Conservation (phyloP, 2,888 invertebrate genomes). For the Plebejus melissa region DNA sequence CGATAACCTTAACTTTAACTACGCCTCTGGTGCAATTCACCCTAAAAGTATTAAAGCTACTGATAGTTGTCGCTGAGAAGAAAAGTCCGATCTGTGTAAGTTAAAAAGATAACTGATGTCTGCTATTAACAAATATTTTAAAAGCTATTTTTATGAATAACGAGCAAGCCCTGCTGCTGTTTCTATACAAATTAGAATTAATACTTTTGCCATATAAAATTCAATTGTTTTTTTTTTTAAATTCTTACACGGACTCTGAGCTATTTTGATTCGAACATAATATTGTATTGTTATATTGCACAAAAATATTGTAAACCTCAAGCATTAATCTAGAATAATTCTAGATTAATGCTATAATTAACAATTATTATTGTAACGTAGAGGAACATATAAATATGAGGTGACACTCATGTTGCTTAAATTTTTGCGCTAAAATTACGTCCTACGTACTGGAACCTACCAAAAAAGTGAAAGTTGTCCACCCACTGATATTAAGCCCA, state of each 20-base stretch:
- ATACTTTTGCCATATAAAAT: background rate
- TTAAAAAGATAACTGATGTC: no score
- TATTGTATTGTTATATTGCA: background rate
- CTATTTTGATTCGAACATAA: background rate
- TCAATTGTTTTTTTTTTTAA: background rate
- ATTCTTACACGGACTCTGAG: no score
- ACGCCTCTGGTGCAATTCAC: no score
- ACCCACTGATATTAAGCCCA: constrained; percentile 50
- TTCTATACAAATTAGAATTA: background rate
- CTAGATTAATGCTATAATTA: no score
- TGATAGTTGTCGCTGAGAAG: no score
- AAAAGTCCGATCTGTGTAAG: no score
- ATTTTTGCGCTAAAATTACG: constrained; percentile 31
- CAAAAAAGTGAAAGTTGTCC: constrained; percentile 69
- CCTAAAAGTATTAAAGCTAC: no score
- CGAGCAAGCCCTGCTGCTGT: background rate
- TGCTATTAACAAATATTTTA: background rate
- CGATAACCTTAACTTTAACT: no score
- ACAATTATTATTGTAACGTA: background rate
- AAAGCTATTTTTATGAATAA: background rate
- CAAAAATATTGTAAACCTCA: background rate
- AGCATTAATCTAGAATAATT: background rate
- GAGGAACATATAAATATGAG: background rate
- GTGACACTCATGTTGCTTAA: background rate
- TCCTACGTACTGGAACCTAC: constrained; percentile 38